phyloP scores from a whole-genome alignment of 2,797 vertebrate species.

The Ctenopoma multispine region DNA sequence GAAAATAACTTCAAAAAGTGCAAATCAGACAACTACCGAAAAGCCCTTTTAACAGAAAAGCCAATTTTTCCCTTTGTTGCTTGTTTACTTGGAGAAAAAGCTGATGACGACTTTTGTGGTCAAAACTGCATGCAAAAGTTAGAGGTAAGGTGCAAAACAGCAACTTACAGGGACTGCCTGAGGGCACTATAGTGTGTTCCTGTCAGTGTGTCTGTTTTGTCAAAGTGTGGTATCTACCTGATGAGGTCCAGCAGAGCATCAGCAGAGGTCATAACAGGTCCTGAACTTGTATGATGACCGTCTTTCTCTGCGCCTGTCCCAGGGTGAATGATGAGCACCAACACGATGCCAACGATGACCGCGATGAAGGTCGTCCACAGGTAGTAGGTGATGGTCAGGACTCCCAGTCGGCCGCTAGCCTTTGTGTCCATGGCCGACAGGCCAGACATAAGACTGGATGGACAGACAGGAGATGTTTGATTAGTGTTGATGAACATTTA shows the following conservation, averaged over 20 bases:
- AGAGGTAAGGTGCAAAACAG: too few relatives aligned
- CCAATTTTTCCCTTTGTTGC: too few relatives aligned
- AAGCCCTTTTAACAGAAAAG: too few relatives aligned
- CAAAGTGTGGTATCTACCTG: constrained; percentile 78
- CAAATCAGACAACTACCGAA: not conserved
- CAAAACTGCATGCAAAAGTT: too few relatives aligned
- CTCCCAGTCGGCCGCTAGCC: constrained; percentile 88
- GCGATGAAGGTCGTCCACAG: constrained; percentile 93
- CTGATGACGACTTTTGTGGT: too few relatives aligned
- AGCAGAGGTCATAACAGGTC: constrained; percentile 88
- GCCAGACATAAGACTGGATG: constrained; percentile 89
- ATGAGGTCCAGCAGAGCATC: constrained; percentile 92
- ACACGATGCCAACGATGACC: constrained; percentile 87
- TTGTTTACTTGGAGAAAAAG: too few relatives aligned
- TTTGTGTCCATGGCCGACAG: constrained; percentile 91
- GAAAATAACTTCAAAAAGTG: constrained; percentile 10
- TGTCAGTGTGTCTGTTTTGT: not conserved
- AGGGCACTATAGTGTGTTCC: too few relatives aligned
- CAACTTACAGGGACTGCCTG: too few relatives aligned
- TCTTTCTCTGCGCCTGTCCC: constrained; percentile 89
- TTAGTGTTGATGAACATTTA: not conserved
- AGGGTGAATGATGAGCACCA: constrained; percentile 89
- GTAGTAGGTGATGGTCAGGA: constrained; percentile 92
- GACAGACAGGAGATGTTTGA: constrained; percentile 1
- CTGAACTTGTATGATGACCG: constrained; percentile 72